These are phyloP conservation scores for Neolamprologus modestus DNA, from an alignment of 2,113 vertebrate species.

Conservation along the genomic window DNA sequence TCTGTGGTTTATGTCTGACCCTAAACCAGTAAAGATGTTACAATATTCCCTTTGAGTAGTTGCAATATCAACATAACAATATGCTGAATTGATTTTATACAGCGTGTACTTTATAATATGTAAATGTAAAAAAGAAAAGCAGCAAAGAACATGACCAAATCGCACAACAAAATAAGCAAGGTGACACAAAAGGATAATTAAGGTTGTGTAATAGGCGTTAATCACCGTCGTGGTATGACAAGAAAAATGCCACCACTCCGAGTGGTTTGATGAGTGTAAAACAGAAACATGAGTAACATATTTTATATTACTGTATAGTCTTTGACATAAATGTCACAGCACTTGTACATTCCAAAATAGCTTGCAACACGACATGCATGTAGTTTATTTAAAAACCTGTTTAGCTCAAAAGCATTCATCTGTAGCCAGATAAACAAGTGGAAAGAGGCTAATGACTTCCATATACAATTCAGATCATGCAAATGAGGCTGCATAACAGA, in stretches of 20 bases:
- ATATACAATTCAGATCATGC: constrained; percentile 37
- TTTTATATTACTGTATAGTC: not conserved
- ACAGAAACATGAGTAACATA: not conserved
- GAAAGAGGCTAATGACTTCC: constrained; percentile 49
- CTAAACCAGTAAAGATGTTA: not conserved
- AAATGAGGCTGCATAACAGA: constrained; percentile 37
- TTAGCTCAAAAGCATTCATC: constrained; percentile 20
- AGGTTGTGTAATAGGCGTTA: not conserved
- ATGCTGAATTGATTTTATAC: not conserved
- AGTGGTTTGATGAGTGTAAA: not conserved
- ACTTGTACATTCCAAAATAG: not conserved
- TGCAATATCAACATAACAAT: not conserved
- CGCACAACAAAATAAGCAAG: not conserved
- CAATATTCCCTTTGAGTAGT: not conserved
- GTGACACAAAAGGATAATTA: not conserved
- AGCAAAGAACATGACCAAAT: not conserved
- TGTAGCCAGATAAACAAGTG: constrained; percentile 46
- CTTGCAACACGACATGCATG: not conserved
- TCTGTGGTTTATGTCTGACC: not conserved
- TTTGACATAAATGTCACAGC: constrained; percentile 13
- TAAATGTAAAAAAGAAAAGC: not conserved
- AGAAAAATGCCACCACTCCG: not conserved
- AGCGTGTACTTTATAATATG: not conserved
- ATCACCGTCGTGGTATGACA: not conserved
- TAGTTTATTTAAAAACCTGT: constrained; percentile 28